These are phyloP conservation scores for Mimachlamys varia DNA, from an alignment of 2,888 invertebrate species.

Conservation along the genomic window DNA sequence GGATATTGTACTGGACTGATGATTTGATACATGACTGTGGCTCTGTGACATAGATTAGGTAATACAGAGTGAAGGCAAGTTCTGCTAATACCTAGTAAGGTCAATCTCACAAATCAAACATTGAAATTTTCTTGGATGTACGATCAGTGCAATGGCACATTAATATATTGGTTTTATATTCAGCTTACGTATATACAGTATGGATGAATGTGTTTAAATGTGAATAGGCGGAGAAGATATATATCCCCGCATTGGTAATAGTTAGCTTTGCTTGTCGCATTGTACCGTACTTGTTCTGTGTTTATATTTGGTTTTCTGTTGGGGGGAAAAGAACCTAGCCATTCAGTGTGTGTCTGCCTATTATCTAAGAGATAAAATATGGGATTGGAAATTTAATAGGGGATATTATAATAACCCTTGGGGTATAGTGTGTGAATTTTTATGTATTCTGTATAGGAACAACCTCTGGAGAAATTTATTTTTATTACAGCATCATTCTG, in stretches of 20 bases:
- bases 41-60: background rate
- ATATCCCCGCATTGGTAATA: background rate
- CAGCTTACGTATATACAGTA: background rate
- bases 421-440: background rate
- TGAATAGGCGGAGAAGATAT: background rate
- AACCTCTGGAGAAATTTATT: background rate
- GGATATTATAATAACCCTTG: background rate
- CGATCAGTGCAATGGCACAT: background rate
- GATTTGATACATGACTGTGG: background rate
- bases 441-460: background rate
- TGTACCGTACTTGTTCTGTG: background rate
- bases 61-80: background rate
- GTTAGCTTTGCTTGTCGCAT: background rate
- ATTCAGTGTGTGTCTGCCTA: too few species aligned
- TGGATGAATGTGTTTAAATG: slow-evolving; percentile 15
- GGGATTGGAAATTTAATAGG: background rate
- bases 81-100: slow-evolving; percentile 1
- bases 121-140: background rate
- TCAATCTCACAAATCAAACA: background rate
- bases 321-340: background rate
- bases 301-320: background rate
- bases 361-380: background rate
- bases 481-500: too few species aligned
- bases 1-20: background rate
- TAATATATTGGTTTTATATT: background rate